Base-by-base conservation (phyloP, 92 coral and sea anemone genomes). In the Zoanthus solanderi region DNA sequence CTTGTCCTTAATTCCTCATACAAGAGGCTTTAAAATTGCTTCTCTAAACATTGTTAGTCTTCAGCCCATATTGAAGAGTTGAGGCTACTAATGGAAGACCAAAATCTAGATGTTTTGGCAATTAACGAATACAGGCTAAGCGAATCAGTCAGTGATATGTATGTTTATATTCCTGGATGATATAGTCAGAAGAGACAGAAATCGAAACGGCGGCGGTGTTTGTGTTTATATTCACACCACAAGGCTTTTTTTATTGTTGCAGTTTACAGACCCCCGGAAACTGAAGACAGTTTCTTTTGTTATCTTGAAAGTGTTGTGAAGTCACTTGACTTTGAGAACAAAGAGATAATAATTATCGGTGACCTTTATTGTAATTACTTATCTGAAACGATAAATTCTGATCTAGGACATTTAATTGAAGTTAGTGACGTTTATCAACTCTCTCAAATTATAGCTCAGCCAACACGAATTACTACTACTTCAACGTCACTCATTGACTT, bases 401-500 rank as follows among this genome's bases (percentile, higher is more conserved):
- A 86, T 73, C 66, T 57, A 44, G 44, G 77, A 75, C 42, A 75
- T 9, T 83, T 89, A 52, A 63, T 42, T 83, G 68, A 30, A 89
- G 16, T 77, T 71, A 69, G 83, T 69, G 77, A 61, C 47, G 72
- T 76, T 37, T 60, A 34, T 34, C 42, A 34, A 34, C 42, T 34
- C 42, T 34, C 2, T 34, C 42, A 34, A 34, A 34, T 34, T 54
- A 84, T 89, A 30, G 78, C 37, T 72, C 79, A 74, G 66, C 84
- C 92, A 56, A 89, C 92, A 68, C 76, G 87, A 34, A 58, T 60
- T 63, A 90, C 87, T 17, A 50, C 75, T 50, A 71, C 78, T 66
- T 76, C 91, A 46, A 67, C 23, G 66, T 75, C 89, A 63, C 79
- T 84, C 47, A 83, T 84, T 77, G 91, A 91, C 58, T 23, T 88